phyloP scores from a whole-genome alignment of 2,888 invertebrate genomes.

The Panopea generosa region DNA sequence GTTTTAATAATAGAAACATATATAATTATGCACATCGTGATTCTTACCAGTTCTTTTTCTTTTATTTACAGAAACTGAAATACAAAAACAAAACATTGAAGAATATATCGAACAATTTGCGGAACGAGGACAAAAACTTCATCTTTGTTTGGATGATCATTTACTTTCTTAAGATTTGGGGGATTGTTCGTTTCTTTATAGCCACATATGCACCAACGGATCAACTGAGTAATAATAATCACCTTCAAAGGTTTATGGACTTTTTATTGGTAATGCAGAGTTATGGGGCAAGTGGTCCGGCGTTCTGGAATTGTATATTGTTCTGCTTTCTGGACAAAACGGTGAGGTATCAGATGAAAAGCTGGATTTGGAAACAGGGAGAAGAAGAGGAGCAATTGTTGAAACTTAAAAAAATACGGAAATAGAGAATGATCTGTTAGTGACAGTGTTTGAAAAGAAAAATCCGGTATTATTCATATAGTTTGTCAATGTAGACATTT shows the following conservation, averaged over 20 bases:
- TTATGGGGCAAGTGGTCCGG: slow-evolving; percentile 60
- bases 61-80: not conserved
- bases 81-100: not conserved
- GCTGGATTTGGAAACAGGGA: not conserved
- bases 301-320: slow-evolving; percentile 59
- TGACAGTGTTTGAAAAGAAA: too few species aligned
- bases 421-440: too few species aligned
- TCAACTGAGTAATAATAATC: slow-evolving; percentile 1
- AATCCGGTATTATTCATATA: too few species aligned
- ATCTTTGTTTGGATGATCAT: slow-evolving; percentile 42
- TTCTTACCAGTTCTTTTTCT: too few species aligned
- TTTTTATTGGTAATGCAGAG: slow-evolving; percentile 48
- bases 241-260: slow-evolving; percentile 20
- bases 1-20: too few species aligned
- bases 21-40: too few species aligned
- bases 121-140: slow-evolving; percentile 55
- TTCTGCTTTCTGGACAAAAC: slow-evolving; percentile 51
- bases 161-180: slow-evolving; percentile 51
- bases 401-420: too few species aligned
- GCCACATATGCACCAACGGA: slow-evolving; percentile 31
- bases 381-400: too few species aligned
- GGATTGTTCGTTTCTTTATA: slow-evolving; percentile 53
- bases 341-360: slow-evolving; percentile 29
- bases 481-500: too few species aligned
- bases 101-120: not conserved